Evolutionary conservation across 2,888 invertebrate genomes (phyloP).

Genomic region (Trichopria drosophilae): DNA sequence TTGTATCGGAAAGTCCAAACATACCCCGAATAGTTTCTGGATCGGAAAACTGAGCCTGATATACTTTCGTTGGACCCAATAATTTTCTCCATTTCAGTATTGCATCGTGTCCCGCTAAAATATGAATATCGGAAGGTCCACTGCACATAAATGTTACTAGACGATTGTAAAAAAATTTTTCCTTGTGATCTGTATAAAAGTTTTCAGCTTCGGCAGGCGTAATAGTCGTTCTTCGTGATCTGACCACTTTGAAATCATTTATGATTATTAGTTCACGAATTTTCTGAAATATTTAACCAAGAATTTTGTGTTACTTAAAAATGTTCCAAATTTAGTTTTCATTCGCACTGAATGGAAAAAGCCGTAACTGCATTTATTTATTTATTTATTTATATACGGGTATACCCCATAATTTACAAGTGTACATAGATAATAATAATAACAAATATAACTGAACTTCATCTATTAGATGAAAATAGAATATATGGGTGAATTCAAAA

Average conservation of each 20-base stretch:
- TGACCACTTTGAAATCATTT: slow-evolving; percentile 74
- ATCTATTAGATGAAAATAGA: no score
- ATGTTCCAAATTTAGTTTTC: no score
- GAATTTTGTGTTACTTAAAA: no score
- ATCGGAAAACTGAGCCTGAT: slow-evolving; percentile 74
- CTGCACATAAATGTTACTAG: slow-evolving; percentile 83
- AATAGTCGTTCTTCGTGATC: slow-evolving; percentile 68
- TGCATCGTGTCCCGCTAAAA: slow-evolving; percentile 76
- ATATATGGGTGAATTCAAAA: no score
- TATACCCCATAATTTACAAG: no score
- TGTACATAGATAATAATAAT: no score
- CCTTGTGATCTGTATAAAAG: slow-evolving; percentile 82
- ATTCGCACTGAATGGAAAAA: no score
- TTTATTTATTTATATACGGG: no score
- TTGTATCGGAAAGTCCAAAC: slow-evolving; percentile 90
- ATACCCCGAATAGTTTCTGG: slow-evolving; percentile 79
- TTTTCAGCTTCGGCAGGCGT: slow-evolving; percentile 67
- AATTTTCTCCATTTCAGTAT: slow-evolving; percentile 79
- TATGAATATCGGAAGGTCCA: slow-evolving; percentile 80
- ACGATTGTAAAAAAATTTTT: slow-evolving; percentile 82
- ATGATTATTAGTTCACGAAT: slow-evolving; percentile 69
- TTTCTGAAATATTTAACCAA: no score
- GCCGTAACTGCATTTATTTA: no score
- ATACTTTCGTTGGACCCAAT: slow-evolving; percentile 90
- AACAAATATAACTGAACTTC: no score